Evolutionary conservation across 2,797 vertebrate genomes (phyloP).

Genomic region (Holocentrus rufus): DNA sequence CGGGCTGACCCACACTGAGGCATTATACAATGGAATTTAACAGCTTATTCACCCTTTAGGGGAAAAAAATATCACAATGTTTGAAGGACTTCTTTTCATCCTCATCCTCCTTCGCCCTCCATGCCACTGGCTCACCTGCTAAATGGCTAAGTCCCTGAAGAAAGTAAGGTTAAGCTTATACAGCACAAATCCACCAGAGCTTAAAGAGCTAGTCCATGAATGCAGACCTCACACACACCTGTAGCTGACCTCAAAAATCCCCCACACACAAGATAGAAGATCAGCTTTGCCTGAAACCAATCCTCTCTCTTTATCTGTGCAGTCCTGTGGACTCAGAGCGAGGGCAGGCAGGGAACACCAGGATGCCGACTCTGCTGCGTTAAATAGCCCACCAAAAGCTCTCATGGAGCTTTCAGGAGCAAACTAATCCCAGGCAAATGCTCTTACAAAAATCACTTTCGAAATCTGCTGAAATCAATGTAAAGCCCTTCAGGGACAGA

Average conservation of each 20-base stretch:
- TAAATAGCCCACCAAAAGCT: slow-evolving; percentile 80
- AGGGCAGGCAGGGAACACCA: slow-evolving; percentile 42
- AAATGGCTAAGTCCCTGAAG: slow-evolving; percentile 61
- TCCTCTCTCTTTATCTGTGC: slow-evolving; percentile 72
- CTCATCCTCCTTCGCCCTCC: slow-evolving; percentile 9
- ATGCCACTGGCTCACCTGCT: slow-evolving; percentile 38
- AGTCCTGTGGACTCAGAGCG: slow-evolving; percentile 54
- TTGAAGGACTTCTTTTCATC: slow-evolving; percentile 41
- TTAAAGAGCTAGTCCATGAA: slow-evolving; percentile 72
- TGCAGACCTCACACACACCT: slow-evolving; percentile 72
- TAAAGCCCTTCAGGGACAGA: slow-evolving; percentile 70
- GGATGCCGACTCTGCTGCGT: slow-evolving; percentile 61
- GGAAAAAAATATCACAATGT: slow-evolving; percentile 3
- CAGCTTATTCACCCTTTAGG: not conserved
- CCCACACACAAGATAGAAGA: slow-evolving; percentile 67
- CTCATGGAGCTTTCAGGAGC: slow-evolving; percentile 79
- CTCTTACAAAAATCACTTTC: slow-evolving; percentile 84
- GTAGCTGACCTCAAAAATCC: slow-evolving; percentile 65
- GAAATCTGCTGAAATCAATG: slow-evolving; percentile 81
- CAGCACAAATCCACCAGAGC: slow-evolving; percentile 70
- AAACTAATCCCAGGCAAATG: slow-evolving; percentile 83
- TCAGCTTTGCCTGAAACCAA: slow-evolving; percentile 77
- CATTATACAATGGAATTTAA: slow-evolving; percentile 4
- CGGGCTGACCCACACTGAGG: not conserved
- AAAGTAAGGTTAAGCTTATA: slow-evolving; percentile 69